A percentile compares a stretch with the other conserved stretches of the same genome.
These are phyloP conservation scores for Petrosia ficiformis DNA, from an alignment of 37 sponge, comb jelly and placozoan species.

Conservation along the genomic window DNA sequence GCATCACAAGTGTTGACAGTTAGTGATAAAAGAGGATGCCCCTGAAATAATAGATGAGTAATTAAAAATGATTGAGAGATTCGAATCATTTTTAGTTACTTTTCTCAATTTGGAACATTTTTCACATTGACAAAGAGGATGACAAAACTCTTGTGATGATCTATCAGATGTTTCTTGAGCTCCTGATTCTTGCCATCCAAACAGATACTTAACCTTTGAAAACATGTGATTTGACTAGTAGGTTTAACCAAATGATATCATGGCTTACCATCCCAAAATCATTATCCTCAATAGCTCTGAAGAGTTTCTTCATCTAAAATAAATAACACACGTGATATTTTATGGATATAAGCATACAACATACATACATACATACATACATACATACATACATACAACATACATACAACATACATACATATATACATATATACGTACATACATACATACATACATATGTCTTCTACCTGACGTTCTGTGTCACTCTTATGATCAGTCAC, in stretches of 20 bases:
- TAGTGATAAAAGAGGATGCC: not conserved
- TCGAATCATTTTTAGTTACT: slow-evolving; percentile 15
- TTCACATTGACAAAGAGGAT: slow-evolving; percentile 86
- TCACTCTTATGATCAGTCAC: not conserved
- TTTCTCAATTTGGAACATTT: slow-evolving; percentile 56
- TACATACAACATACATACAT: no score
- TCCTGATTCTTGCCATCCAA: slow-evolving; percentile 39
- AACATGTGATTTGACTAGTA: slow-evolving; percentile 14
- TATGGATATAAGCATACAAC: not conserved
- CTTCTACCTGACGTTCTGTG: slow-evolving; percentile 26
- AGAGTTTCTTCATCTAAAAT: slow-evolving; percentile 46
- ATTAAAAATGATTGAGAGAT: not conserved
- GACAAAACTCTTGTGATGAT: slow-evolving; percentile 24
- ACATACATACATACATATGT: no score
- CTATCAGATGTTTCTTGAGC: not conserved
- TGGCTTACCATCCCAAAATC: slow-evolving; percentile 44
- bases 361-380: no score
- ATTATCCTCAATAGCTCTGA: slow-evolving; percentile 57
- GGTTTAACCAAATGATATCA: slow-evolving; percentile 11
- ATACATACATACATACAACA: no score
- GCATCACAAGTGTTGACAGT: slow-evolving; percentile 54
- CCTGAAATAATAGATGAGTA: not conserved
- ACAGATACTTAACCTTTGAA: slow-evolving; percentile 49
- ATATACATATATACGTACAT: no score
- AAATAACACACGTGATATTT: not conserved